Percentiles rank a stretch among this genome's conserved stretches.
Evolutionary conservation across 2,797 vertebrate species (phyloP).

Genomic region (Brachyrhaphis roseni): DNA sequence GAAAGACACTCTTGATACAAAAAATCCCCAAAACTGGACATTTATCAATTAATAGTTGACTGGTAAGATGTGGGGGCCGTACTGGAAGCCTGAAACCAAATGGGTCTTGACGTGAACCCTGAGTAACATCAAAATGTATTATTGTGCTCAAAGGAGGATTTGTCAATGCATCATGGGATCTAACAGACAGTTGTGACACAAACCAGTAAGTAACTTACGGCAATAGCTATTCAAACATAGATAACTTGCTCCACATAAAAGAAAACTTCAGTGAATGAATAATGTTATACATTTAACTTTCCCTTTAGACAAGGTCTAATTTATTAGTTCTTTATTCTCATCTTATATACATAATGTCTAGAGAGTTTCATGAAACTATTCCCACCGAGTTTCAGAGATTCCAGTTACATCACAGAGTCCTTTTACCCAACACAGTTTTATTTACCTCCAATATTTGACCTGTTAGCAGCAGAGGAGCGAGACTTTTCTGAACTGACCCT

Average conservation of each 20-base stretch:
- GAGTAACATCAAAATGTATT: background rate
- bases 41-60: too few relatives aligned
- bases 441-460: background rate
- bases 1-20: too few relatives aligned
- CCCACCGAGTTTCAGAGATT: background rate
- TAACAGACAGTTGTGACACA: background rate
- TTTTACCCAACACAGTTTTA: background rate
- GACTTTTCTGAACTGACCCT: constrained; percentile 17
- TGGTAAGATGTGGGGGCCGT: background rate
- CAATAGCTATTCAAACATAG: background rate
- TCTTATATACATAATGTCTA: background rate
- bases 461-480: background rate
- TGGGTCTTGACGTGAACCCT: background rate
- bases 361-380: background rate
- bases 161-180: background rate
- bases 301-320: background rate
- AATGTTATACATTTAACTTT: background rate
- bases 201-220: background rate
- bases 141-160: background rate
- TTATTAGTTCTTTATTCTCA: background rate
- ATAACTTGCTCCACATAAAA: background rate
- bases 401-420: background rate
- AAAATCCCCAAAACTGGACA: too few relatives aligned
- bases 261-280: background rate
- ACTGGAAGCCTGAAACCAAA: background rate